Percentiles rank a stretch among this genome's conserved stretches.
Conservation (phyloP, 2,888 invertebrate species). For the Papilio protenor region DNA sequence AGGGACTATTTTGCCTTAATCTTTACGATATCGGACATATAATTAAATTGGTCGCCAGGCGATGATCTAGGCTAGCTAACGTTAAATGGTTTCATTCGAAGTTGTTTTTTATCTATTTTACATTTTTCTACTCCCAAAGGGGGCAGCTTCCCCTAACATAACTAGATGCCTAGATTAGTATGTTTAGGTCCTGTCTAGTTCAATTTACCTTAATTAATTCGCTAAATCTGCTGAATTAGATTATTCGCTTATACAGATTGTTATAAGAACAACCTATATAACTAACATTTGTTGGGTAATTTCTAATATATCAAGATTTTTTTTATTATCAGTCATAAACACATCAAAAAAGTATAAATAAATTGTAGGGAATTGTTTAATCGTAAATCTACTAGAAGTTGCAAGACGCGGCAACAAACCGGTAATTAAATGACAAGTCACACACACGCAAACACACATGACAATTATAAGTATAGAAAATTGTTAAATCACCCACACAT, state of each 20-base stretch:
- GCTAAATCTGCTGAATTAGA: not conserved
- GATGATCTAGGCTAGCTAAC: too few species aligned
- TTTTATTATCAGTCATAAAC: not conserved
- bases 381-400: conserved; percentile 25
- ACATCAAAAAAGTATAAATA: not conserved
- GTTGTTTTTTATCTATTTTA: too few species aligned
- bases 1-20: too few species aligned
- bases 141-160: too few species aligned
- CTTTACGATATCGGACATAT: too few species aligned
- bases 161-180: not conserved
- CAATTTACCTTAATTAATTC: not conserved
- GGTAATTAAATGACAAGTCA: conserved; percentile 37
- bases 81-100: too few species aligned
- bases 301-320: not conserved
- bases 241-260: not conserved
- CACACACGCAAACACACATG: conserved; percentile 30
- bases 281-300: not conserved
- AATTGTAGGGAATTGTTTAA: not conserved
- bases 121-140: too few species aligned
- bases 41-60: too few species aligned
- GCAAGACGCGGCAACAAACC: conserved; percentile 31
- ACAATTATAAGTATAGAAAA: conserved; percentile 45
- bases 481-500: conserved; percentile 41
- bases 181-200: not conserved
- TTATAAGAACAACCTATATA: too few species aligned